Evolutionary conservation across 2,888 invertebrate genomes (phyloP).

Genomic region (Ectemnius continuus): DNA sequence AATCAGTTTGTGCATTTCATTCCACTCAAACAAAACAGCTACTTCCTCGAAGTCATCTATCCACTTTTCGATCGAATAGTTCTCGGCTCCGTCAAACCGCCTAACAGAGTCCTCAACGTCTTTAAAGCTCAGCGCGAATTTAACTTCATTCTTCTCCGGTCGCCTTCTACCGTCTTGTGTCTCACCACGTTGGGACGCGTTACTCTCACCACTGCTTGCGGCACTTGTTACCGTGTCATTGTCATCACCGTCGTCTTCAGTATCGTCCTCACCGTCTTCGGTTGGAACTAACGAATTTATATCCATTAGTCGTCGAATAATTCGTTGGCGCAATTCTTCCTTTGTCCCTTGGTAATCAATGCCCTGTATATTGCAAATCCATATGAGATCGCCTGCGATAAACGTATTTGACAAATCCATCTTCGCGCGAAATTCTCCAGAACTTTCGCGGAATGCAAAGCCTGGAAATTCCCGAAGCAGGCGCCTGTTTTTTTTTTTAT

Average conservation of each 20-base stretch:
- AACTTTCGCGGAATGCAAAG: slow-evolving; percentile 26
- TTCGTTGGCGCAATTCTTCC: slow-evolving; percentile 17
- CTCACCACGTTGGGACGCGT: neutral
- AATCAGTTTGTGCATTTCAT: slow-evolving; percentile 29
- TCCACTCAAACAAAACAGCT: slow-evolving; percentile 33
- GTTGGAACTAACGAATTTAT: slow-evolving; percentile 11
- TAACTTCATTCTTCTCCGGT: neutral
- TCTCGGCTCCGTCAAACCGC: slow-evolving; percentile 21
- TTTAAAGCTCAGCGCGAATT: neutral
- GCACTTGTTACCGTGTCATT: neutral
- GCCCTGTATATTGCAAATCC: slow-evolving; percentile 32
- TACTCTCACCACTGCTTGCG: neutral
- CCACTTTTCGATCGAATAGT: slow-evolving; percentile 28
- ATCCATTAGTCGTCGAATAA: slow-evolving; percentile 17
- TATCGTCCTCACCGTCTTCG: neutral
- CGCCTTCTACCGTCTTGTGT: neutral
- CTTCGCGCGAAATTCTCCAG: slow-evolving; percentile 23
- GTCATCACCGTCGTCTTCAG: slow-evolving; percentile 15
- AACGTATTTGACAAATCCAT: slow-evolving; percentile 21
- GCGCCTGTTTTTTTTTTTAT: slow-evolving; percentile 31
- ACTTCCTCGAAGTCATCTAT: slow-evolving; percentile 38
- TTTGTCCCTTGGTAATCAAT: slow-evolving; percentile 34
- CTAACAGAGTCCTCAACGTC: slow-evolving; percentile 4
- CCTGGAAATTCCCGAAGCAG: slow-evolving; percentile 35
- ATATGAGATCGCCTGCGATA: slow-evolving; percentile 33